Conservation (phyloP, 1,140 invertebrate genomes). For the Harlomillsia oculata region DNA sequence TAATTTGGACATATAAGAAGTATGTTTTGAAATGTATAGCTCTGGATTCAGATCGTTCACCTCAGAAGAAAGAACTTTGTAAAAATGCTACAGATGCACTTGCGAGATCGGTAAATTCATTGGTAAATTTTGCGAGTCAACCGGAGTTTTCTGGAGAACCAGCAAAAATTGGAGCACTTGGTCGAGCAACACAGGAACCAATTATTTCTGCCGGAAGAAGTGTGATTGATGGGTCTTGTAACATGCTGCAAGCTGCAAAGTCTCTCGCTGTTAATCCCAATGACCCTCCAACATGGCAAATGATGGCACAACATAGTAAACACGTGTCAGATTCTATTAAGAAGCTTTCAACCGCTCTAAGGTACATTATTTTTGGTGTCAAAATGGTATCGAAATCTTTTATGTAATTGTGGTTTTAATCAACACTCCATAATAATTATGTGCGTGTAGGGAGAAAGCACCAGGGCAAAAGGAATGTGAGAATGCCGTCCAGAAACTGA, state of each 20-base stretch:
- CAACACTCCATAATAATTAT: neutral
- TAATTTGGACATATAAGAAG: neutral
- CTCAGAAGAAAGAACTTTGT: constrained; percentile 63
- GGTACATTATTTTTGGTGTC: constrained; percentile 41
- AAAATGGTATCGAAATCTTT: neutral
- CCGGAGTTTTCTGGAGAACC: constrained; percentile 76
- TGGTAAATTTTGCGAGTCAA: constrained; percentile 85
- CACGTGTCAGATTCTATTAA: constrained; percentile 94
- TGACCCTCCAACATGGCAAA: constrained; percentile 87
- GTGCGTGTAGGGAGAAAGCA: constrained; percentile 66
- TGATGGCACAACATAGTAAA: constrained; percentile 84
- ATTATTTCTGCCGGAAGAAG: constrained; percentile 70
- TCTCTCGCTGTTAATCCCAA: constrained; percentile 76
- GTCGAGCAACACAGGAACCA: constrained; percentile 68
- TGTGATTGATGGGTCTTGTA: constrained; percentile 72
- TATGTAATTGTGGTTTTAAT: too few relatives aligned
- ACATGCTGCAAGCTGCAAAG: constrained; percentile 84
- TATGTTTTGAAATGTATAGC: constrained; percentile 39
- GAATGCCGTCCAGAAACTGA: constrained; percentile 66
- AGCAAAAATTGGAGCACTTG: constrained; percentile 75
- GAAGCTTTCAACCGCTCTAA: constrained; percentile 76
- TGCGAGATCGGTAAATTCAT: constrained; percentile 78
- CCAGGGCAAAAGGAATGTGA: constrained; percentile 92
- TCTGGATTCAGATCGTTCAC: constrained; percentile 71
- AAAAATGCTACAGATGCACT: constrained; percentile 73